Percentiles rank a stretch among this genome's conserved stretches.
Evolutionary conservation across 2,113 vertebrate genomes (phyloP).

Genomic region (Sander vitreus): DNA sequence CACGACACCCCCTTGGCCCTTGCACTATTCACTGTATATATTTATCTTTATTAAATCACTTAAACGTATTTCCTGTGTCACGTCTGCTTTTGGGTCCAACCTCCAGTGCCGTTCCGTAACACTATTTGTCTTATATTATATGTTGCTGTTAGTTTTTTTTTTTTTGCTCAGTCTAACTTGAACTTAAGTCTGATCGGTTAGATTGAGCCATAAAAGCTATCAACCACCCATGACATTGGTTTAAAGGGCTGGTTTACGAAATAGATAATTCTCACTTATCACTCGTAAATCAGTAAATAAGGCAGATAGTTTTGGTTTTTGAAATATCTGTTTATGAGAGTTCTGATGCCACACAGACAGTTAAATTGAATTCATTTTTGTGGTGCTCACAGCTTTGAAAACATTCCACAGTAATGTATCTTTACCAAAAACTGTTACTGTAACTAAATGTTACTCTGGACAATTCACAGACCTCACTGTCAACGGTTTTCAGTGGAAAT

Average conservation of each 20-base stretch:
- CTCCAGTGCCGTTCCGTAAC: too few relatives aligned
- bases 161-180: too few relatives aligned
- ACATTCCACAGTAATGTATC: background rate
- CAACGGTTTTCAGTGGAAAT: slow-evolving; percentile 5
- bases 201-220: background rate
- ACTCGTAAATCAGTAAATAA: background rate
- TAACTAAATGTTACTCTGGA: background rate
- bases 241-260: background rate
- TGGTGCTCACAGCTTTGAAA: background rate
- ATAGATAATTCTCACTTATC: background rate
- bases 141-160: background rate
- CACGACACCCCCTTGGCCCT: too few relatives aligned
- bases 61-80: too few relatives aligned
- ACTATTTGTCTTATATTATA: background rate
- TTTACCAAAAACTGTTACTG: slow-evolving; percentile 3
- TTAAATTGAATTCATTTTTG: background rate
- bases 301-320: slow-evolving; percentile 1
- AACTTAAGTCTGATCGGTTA: background rate
- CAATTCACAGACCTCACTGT: slow-evolving; percentile 16
- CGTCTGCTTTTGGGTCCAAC: too few relatives aligned
- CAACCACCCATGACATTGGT: background rate
- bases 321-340: background rate
- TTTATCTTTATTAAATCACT: too few relatives aligned
- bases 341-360: background rate
- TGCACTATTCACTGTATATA: too few relatives aligned